Evolutionary conservation across 2,797 vertebrate species (phyloP).

Genomic region (Taenioides sp.): DNA sequence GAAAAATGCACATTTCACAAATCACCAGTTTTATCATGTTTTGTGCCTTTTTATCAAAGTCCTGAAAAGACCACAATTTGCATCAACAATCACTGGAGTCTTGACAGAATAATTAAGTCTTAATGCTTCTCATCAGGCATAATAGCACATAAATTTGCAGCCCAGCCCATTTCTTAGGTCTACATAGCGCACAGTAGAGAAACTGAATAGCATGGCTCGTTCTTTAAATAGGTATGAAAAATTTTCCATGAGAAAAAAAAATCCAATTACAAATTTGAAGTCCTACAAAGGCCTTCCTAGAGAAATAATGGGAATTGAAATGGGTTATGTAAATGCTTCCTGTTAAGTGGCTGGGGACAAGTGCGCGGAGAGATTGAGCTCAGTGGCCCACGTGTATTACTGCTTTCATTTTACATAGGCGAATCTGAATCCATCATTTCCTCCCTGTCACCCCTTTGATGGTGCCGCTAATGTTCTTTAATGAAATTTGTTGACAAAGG

Average conservation of each 20-base stretch:
- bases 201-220: slow-evolving; percentile 35
- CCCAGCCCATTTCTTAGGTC: slow-evolving; percentile 25
- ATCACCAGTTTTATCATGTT: background rate
- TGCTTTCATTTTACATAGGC: slow-evolving; percentile 49
- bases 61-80: background rate
- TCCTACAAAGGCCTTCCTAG: slow-evolving; percentile 43
- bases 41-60: background rate
- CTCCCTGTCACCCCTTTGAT: slow-evolving; percentile 51
- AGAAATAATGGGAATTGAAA: slow-evolving; percentile 67
- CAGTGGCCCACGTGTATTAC: slow-evolving; percentile 26
- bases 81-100: background rate
- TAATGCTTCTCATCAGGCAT: background rate
- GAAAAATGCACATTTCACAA: no score
- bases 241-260: slow-evolving; percentile 29
- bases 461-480: slow-evolving; percentile 53
- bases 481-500: slow-evolving; percentile 65
- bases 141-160: slow-evolving; percentile 8
- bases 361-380: slow-evolving; percentile 31
- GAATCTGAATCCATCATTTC: slow-evolving; percentile 58
- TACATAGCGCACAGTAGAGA: slow-evolving; percentile 34
- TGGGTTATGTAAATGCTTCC: slow-evolving; percentile 64
- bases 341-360: slow-evolving; percentile 57
- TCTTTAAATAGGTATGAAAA: slow-evolving; percentile 28
- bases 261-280: slow-evolving; percentile 56
- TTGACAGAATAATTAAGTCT: slow-evolving; percentile 7